phyloP scores from a whole-genome alignment of 2,113 vertebrate genomes.

The Pygoscelis adeliae region DNA sequence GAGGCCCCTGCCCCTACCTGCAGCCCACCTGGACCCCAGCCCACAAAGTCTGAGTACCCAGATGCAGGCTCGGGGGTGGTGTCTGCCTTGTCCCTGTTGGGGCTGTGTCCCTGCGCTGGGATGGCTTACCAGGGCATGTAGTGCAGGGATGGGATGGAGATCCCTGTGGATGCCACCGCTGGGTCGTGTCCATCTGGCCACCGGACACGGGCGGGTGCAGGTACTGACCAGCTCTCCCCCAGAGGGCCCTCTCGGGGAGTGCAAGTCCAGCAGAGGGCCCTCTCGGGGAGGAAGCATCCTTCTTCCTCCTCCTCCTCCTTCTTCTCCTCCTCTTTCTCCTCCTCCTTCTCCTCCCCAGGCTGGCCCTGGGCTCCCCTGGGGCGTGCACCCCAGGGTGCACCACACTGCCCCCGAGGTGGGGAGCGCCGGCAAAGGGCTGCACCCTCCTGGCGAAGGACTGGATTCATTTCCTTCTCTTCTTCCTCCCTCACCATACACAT shows the following conservation, averaged over 20 bases:
- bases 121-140: fast-evolving
- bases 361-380: background rate
- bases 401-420: background rate
- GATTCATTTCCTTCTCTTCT: background rate
- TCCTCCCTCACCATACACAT: fast-evolving
- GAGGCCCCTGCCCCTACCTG: background rate
- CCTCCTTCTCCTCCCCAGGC: background rate
- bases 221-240: too few relatives aligned
- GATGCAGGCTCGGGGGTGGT: background rate
- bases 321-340: background rate
- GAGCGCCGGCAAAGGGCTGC: background rate
- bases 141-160: background rate
- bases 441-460: too few relatives aligned
- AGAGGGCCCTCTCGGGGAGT: background rate
- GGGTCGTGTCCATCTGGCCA: fast-evolving
- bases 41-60: background rate
- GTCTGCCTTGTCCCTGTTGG: too few relatives aligned
- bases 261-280: too few relatives aligned
- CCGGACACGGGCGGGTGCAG: fast-evolving
- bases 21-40: background rate
- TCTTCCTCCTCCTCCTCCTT: background rate
- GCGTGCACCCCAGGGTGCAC: background rate
- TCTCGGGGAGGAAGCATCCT: background rate
- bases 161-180: background rate
- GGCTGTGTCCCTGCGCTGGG: background rate